Conservation (phyloP, 1,140 invertebrate genomes). For the Akabosia matsudoensis region DNA sequence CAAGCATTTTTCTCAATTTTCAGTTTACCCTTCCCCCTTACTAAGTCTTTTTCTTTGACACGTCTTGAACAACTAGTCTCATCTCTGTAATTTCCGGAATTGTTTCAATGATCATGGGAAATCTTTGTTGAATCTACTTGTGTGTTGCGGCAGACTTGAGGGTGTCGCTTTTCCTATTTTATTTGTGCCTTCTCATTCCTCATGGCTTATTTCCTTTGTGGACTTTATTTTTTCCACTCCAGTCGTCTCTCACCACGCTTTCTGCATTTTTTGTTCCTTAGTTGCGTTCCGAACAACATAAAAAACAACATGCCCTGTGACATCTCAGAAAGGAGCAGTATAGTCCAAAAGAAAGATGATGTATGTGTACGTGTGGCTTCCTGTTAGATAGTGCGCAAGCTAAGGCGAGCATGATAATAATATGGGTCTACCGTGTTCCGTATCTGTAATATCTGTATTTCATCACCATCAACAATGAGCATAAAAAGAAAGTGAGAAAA, state of each 20-base stretch:
- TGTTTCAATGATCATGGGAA: slow-evolving; percentile 21
- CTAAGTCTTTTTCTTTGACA: neutral
- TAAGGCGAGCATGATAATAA: neutral
- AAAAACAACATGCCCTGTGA: slow-evolving; percentile 2
- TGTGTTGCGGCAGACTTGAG: neutral
- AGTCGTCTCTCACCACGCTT: neutral
- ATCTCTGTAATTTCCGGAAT: slow-evolving; percentile 21
- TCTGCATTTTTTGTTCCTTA: neutral
- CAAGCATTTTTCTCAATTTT: neutral
- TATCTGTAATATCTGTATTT: neutral
- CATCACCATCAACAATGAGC: neutral
- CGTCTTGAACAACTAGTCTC: neutral
- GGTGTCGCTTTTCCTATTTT: neutral
- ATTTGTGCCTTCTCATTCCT: neutral
- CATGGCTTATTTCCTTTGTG: slow-evolving; percentile 6
- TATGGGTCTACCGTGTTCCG: neutral
- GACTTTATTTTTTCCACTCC: neutral
- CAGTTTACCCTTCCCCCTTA: neutral
- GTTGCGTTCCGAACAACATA: neutral
- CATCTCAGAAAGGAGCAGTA: slow-evolving; percentile 5
- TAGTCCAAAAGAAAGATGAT: neutral
- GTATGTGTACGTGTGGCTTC: slow-evolving; percentile 7
- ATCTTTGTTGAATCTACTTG: slow-evolving; percentile 11
- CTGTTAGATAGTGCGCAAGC: neutral
- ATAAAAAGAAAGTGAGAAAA: neutral